phyloP scores from a whole-genome alignment of 2,888 invertebrate species.

The Nipponacmea schrenckii region DNA sequence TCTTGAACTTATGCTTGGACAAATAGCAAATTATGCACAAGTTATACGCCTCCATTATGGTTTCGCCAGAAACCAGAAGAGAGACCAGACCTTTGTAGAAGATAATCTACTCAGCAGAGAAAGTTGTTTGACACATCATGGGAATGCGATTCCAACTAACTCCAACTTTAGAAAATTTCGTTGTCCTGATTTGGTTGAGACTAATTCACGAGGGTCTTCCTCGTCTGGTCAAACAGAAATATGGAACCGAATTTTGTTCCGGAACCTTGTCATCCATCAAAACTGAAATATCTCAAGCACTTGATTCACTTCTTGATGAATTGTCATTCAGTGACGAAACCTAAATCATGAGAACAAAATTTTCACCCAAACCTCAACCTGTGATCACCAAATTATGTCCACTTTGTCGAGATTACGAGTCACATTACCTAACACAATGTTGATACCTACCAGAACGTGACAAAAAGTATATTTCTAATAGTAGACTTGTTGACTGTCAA shows the following conservation, averaged over 20 bases:
- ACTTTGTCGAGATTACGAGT: neutral
- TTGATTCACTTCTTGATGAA: neutral
- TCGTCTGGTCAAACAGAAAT: neutral
- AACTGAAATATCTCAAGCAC: neutral
- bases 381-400: neutral
- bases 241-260: no score
- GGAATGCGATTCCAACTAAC: neutral
- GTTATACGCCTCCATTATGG: neutral
- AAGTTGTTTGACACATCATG: neutral
- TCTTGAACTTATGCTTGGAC: neutral
- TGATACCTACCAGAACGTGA: neutral
- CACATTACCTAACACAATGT: neutral
- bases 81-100: neutral
- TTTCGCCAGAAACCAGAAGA: neutral
- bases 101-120: neutral
- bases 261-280: neutral
- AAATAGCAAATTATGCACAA: slow-evolving; percentile 1
- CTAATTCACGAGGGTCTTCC: neutral
- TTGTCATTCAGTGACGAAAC: neutral
- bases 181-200: slow-evolving; percentile 13
- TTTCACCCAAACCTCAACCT: neutral
- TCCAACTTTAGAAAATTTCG: neutral
- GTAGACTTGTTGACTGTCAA: no score
- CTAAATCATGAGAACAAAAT: neutral
- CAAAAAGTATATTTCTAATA: neutral